Conservation (phyloP, 2,113 vertebrate species). For the Amphiprion ocellaris region DNA sequence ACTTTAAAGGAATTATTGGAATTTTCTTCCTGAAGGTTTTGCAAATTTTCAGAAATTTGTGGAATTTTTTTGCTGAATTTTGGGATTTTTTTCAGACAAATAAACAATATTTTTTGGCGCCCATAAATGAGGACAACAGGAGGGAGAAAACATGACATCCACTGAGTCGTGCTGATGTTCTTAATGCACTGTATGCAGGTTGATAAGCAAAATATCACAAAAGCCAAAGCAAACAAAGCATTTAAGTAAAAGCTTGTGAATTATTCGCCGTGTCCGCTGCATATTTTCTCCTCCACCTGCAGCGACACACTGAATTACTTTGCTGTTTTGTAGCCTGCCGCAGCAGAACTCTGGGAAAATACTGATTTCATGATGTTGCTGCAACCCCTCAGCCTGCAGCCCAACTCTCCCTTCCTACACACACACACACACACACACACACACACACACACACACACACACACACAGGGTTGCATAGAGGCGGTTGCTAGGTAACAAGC, state of each 20-base stretch:
- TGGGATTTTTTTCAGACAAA: too few relatives aligned
- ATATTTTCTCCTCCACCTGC: neutral
- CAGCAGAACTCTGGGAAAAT: conserved; percentile 72
- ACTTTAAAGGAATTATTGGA: too few relatives aligned
- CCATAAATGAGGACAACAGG: too few relatives aligned
- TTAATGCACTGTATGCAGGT: neutral
- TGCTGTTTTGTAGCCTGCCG: conserved; percentile 23
- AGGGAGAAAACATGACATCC: neutral
- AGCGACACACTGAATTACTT: conserved; percentile 12
- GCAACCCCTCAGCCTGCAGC: conserved; percentile 60
- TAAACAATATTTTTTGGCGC: too few relatives aligned
- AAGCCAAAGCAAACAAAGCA: neutral
- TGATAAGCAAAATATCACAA: neutral
- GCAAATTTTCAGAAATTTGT: too few relatives aligned
- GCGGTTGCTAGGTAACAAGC: conserved; percentile 86
- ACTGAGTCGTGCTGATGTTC: neutral
- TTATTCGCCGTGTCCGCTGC: neutral
- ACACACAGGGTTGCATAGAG: conserved; percentile 57
- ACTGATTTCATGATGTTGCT: conserved; percentile 69
- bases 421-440: neutral
- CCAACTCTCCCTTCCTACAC: conserved; percentile 11
- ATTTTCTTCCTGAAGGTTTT: too few relatives aligned
- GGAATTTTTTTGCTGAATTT: too few relatives aligned
- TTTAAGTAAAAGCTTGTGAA: neutral
- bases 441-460: neutral